Base-by-base conservation (phyloP, 2,888 invertebrate species). In the Apamea sordens region DNA sequence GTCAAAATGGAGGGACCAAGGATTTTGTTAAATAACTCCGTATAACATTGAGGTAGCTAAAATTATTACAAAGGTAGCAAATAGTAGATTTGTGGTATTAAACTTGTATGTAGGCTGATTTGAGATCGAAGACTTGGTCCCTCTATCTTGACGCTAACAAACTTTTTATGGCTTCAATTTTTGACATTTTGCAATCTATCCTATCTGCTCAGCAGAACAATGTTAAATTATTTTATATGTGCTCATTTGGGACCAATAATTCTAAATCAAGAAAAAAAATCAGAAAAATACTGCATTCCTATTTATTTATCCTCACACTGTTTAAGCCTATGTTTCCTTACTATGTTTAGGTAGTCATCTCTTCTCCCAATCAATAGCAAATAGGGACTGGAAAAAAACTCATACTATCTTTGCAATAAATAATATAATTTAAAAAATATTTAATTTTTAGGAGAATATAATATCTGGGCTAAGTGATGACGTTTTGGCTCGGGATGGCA, bases 401-500 rank as follows among this genome's bases (percentile, higher is more conserved):
- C 28, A 69, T 28, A 44, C n/a, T 28, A 44, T 47, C 11, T 47
- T 28, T 69, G 1, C 21, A 69, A 21, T 32, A 11, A 69, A 21
- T 13, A 21, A 56, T 41, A 18, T 56, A 18, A 36, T 44, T 65
- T 18, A 1, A 36, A 36, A 21, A 47, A 41, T 32, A 67, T 41
- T 63, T 73, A 50, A 73, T 84, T 92, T 93, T 73, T 73, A 96
- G 96, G 96, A 96, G 82, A 91, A 90, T 83, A 79, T 91, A 11
- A 94, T 95, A 81, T 87, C 87, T 50, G 90, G 91, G 70, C 91
- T 95, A 4, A 91, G 82, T 81, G 94, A 96, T 90, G 93, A 93
- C 71, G 77, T 96, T 76, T 53, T 89, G 41, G 92, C 92, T 47
- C 92, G 95, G 36, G 93, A 96, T 87, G 92, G 93, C 76, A 95